phyloP scores from a whole-genome alignment of 2,888 invertebrate species.

The Drosophila eohydei region DNA sequence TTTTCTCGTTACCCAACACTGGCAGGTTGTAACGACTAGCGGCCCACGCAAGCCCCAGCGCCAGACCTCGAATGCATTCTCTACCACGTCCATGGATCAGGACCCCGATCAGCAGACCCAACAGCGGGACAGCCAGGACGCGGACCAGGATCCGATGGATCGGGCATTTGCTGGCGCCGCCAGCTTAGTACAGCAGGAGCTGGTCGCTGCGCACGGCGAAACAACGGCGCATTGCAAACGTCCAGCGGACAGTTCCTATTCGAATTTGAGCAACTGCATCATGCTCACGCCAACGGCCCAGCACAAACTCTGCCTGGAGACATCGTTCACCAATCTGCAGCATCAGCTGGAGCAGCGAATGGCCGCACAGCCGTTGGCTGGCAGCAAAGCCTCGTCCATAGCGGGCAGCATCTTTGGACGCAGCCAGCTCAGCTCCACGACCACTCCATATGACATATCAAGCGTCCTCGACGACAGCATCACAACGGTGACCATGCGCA shows the following conservation, averaged over 20 bases:
- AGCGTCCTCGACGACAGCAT: slow-evolving; percentile 84
- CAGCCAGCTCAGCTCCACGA: slow-evolving; percentile 84
- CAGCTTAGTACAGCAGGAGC: slow-evolving; percentile 17
- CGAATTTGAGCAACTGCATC: slow-evolving; percentile 83
- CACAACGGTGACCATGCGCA: slow-evolving; percentile 72
- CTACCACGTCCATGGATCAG: slow-evolving; percentile 81
- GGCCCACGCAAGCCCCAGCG: slow-evolving; percentile 93
- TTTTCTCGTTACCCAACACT: slow-evolving; percentile 13
- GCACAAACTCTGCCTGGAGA: slow-evolving; percentile 89
- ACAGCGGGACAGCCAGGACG: slow-evolving; percentile 28
- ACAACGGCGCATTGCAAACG: slow-evolving; percentile 53
- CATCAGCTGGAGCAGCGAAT: slow-evolving; percentile 74
- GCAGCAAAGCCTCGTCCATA: slow-evolving; percentile 83
- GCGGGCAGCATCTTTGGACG: slow-evolving; percentile 84
- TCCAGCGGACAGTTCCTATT: slow-evolving; percentile 86
- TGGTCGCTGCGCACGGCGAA: slow-evolving; percentile 52
- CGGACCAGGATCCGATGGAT: neutral
- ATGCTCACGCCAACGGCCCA: slow-evolving; percentile 86
- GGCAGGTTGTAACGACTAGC: slow-evolving; percentile 90
- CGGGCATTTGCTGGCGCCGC: neutral
- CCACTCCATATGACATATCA: slow-evolving; percentile 85
- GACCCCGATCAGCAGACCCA: slow-evolving; percentile 25
- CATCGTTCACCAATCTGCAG: slow-evolving; percentile 90
- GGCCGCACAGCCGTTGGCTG: slow-evolving; percentile 46
- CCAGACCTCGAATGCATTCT: slow-evolving; percentile 84